phyloP scores from a whole-genome alignment of 2,888 invertebrate species.

The Aphidoletes aphidimyza region DNA sequence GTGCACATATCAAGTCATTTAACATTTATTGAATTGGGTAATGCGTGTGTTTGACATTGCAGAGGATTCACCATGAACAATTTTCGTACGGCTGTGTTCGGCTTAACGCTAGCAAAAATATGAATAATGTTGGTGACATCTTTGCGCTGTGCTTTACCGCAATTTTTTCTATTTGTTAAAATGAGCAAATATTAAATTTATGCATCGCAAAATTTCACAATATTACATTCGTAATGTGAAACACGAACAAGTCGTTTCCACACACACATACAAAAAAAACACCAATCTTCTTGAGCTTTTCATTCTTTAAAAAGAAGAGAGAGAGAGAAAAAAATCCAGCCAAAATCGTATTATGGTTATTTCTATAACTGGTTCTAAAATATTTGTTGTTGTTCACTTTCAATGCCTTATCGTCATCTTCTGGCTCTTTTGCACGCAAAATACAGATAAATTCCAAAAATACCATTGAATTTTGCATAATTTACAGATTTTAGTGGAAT shows the following conservation, averaged over 20 bases:
- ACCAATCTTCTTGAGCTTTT: background rate
- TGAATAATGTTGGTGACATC: background rate
- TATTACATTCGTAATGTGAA: slow-evolving; percentile 20
- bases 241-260: slow-evolving; percentile 35
- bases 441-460: slow-evolving; percentile 20
- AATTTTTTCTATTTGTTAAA: background rate
- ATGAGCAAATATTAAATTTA: slow-evolving; percentile 42
- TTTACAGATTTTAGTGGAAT: slow-evolving; percentile 25
- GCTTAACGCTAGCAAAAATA: background rate
- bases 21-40: slow-evolving; percentile 42
- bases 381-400: no score
- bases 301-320: background rate
- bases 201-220: slow-evolving; percentile 45
- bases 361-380: no score
- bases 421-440: background rate
- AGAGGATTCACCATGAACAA: background rate
- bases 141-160: background rate
- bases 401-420: background rate
- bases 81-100: background rate
- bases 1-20: slow-evolving; percentile 21
- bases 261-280: no score
- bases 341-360: no score
- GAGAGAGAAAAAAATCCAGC: background rate
- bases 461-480: slow-evolving; percentile 42
- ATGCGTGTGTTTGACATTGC: slow-evolving; percentile 31